A percentile compares a stretch with the other conserved stretches of the same genome.
phyloP scores from a whole-genome alignment of 1,140 invertebrate species.

The Euwallacea fornicatus region DNA sequence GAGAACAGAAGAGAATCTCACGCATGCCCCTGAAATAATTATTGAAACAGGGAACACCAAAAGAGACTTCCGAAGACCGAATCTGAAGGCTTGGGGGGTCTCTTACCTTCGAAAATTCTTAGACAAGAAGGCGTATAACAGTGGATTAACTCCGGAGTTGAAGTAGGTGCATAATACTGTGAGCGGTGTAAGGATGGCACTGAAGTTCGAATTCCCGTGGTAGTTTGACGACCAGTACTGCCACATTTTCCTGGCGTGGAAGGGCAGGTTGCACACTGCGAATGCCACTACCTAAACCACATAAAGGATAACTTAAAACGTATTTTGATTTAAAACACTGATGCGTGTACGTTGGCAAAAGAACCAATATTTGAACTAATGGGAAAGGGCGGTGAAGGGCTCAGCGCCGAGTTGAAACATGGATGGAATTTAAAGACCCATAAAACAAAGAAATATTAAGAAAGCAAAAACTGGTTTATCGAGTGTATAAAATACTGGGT shows the following conservation, averaged over 20 bases:
- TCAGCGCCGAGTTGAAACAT: too few relatives aligned
- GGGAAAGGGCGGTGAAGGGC: too few relatives aligned
- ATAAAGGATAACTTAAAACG: not conserved
- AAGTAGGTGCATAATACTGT: constrained; percentile 82
- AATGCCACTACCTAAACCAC: constrained; percentile 61
- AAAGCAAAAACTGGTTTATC: too few relatives aligned
- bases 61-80: not conserved
- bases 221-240: constrained; percentile 61
- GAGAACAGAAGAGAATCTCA: constrained; percentile 64
- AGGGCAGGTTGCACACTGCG: constrained; percentile 81
- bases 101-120: constrained; percentile 66
- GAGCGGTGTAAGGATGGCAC: constrained; percentile 75
- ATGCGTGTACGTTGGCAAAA: not conserved
- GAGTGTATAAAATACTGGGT: too few relatives aligned
- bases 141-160: constrained; percentile 82
- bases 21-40: constrained; percentile 56
- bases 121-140: constrained; percentile 83
- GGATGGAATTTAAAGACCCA: too few relatives aligned
- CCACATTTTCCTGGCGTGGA: constrained; percentile 82
- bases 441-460: too few relatives aligned
- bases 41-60: not conserved
- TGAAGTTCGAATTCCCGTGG: constrained; percentile 57
- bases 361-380: not conserved
- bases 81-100: too few relatives aligned
- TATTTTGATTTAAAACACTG: not conserved